A percentile compares a stretch with the other conserved stretches of the same genome.
Conservation (phyloP, 2,888 invertebrate genomes). For the Amorpha juglandis region DNA sequence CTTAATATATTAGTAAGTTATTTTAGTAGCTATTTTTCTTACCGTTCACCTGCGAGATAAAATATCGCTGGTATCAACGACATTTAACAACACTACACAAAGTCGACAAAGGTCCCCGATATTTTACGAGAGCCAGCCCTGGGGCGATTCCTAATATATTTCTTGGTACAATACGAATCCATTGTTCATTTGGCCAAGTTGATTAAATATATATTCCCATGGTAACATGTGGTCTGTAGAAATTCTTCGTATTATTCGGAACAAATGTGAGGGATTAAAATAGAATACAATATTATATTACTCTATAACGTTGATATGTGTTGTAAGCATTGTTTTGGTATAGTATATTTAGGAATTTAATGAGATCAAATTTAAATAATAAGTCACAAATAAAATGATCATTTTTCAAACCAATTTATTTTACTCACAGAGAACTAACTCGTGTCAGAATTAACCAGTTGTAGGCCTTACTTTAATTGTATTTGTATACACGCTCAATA, state of each 20-base stretch:
- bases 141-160: constrained; percentile 49
- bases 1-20: too few species aligned
- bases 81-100: constrained; percentile 35
- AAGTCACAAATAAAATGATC: too few species aligned
- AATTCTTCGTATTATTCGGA: constrained; percentile 20
- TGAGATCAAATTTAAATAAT: too few species aligned
- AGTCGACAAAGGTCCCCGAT: constrained; percentile 44
- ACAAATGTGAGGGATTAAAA: constrained; percentile 14
- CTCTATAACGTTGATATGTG: constrained; percentile 34
- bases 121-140: constrained; percentile 39
- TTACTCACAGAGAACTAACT: too few species aligned
- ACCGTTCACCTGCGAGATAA: too few species aligned
- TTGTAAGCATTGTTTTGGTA: constrained; percentile 1
- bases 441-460: too few species aligned
- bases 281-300: constrained; percentile 1
- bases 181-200: constrained; percentile 68
- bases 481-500: too few species aligned
- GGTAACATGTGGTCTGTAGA: constrained; percentile 51
- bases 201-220: constrained; percentile 31
- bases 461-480: too few species aligned
- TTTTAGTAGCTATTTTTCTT: too few species aligned
- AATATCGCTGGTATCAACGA: neutral
- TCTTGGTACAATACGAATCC: constrained; percentile 58
- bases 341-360: too few species aligned
- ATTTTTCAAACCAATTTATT: too few species aligned